phyloP scores from a whole-genome alignment of 1,140 invertebrate species.

The Sinella curviseta region DNA sequence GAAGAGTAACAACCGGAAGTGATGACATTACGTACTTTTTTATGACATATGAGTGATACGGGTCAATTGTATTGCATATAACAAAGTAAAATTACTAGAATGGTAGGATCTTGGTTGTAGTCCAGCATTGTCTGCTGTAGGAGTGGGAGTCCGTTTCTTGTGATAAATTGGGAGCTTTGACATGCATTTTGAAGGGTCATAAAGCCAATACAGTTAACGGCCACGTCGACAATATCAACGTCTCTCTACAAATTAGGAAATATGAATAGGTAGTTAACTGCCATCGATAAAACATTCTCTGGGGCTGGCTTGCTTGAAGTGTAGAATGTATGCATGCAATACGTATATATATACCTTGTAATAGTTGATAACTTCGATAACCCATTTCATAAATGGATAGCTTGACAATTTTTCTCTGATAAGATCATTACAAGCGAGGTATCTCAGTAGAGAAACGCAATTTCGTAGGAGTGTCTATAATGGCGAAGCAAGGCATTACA shows the following conservation, averaged over 20 bases:
- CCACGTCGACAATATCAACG: neutral
- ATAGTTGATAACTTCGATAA: neutral
- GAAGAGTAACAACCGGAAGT: no score
- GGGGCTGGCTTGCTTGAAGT: neutral
- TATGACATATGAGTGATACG: neutral
- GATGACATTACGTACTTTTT: no score
- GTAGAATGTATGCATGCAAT: no score
- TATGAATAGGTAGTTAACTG: neutral
- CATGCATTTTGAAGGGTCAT: conserved; percentile 16
- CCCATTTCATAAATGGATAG: neutral
- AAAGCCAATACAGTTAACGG: neutral
- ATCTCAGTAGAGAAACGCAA: neutral
- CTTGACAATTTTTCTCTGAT: neutral
- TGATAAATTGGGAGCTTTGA: neutral
- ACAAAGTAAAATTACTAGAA: no score
- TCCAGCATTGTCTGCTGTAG: neutral
- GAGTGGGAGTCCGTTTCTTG: neutral
- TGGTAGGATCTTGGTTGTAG: neutral
- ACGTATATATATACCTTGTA: no score
- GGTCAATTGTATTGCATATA: neutral
- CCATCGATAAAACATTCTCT: no score
- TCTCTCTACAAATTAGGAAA: conserved; percentile 5
- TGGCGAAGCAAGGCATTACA: neutral
- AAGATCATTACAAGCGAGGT: neutral
- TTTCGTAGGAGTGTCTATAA: neutral